phyloP scores from a whole-genome alignment of 2,888 invertebrate species.

The Rutpela maculata region DNA sequence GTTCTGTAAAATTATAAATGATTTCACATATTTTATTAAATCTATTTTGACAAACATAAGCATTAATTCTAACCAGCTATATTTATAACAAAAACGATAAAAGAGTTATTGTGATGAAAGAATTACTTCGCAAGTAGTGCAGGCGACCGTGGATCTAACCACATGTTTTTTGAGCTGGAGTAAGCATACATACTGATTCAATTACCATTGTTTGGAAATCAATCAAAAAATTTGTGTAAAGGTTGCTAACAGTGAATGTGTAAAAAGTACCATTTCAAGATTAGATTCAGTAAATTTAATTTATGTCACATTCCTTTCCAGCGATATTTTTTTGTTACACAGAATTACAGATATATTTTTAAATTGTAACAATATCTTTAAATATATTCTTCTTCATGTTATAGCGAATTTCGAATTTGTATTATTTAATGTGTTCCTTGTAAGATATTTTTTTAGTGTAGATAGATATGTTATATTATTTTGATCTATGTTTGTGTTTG shows the following conservation, averaged over 20 bases:
- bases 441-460: too few species aligned
- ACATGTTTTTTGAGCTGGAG: conserved; percentile 22
- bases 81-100: not conserved
- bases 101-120: conserved; percentile 9
- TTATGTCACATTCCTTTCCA: not conserved
- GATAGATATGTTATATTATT: too few species aligned
- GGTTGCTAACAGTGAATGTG: conserved; percentile 2
- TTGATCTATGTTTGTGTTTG: too few species aligned
- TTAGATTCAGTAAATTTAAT: not conserved
- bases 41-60: not conserved
- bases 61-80: not conserved
- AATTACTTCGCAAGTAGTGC: conserved; percentile 18
- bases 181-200: conserved; percentile 1
- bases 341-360: not conserved
- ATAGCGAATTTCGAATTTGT: too few species aligned
- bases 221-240: not conserved
- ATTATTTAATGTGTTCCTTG: too few species aligned
- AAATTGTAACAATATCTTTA: too few species aligned
- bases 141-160: conserved; percentile 26
- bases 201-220: conserved; percentile 21
- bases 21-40: not conserved
- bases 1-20: not conserved
- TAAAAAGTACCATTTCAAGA: not conserved
- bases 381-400: too few species aligned
- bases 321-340: not conserved